Base-by-base conservation (phyloP, 2,113 vertebrate species). In the Martes martes region DNA sequence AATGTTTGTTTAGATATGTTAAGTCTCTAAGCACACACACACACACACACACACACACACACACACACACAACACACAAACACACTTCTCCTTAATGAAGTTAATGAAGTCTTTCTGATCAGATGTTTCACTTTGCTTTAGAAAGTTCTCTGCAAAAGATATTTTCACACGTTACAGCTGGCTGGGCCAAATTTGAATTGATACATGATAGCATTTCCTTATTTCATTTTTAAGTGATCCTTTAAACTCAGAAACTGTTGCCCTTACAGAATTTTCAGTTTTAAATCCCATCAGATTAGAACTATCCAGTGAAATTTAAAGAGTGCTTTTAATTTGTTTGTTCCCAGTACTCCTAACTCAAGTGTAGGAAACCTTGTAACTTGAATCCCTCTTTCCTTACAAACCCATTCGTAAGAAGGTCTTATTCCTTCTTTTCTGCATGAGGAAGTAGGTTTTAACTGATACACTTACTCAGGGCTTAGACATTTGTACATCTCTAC, bases 131-230 rank as follows among this genome's bases (percentile, higher is more conserved):
- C 11, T 89, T 80, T 73, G 45, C 23, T 90, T 73, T 81, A 81
- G 47, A 71, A 89, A 52, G n/a, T 28, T 67, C 52, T 92, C 19
- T 5, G 33, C 36, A 65, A 92, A 81, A 73, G 15, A 1, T 91
- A 52, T 87, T 91, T 92, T 90, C 80, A 90, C 39, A 95, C 86
- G 55, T 87, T 79, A 69, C n/a, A 83, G 4, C 65, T 92, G 50
- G 13, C 28, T 61, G 15, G 36, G 57, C 14, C 69, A n/a, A 97
- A 91, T 79, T 89, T 79, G 71, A 82, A 8, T 39, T 1, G 6
- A 52, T 61, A 63, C 10, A 6, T 1, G 26, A 67, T 73, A 47
- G 71, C 23, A 78, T 94, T 94, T 92, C 39, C 59, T 94, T 94
- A 19, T 76, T 80, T 88, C 39, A 55, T 79, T 87, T 93, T 88